Base-by-base conservation (phyloP, 2,797 vertebrate genomes). In the Cetoscarus ocellatus region DNA sequence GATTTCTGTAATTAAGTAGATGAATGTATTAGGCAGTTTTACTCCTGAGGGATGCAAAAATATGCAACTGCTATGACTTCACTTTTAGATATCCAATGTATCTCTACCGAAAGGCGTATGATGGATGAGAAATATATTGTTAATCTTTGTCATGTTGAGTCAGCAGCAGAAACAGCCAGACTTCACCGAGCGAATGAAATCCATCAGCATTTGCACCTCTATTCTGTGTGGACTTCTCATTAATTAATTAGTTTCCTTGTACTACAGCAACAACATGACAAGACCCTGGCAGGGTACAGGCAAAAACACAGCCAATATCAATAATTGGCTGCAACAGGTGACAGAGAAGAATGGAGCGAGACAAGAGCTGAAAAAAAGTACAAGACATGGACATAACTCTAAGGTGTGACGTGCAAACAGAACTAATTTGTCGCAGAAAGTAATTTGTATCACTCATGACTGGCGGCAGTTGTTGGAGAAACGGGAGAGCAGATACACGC, bases 371-470 rank as follows among this genome's bases (percentile, higher is more conserved):
- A 52, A 68, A 62, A 64, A 54, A 56, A 66, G 55, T 74, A 73
- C 70, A 85, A 83, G 86, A 85, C 85, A 70, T 82, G 86, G 82
- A 89, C 88, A 78, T 79, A 83, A 86, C 86, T 90, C 86, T 71
- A 77, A 87, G 86, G 49, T 79, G 70, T 84, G 82, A 86, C 19
- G 58, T 77, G 71, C 72, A 90, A 93, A 89, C 84, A 84, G 63
- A 90, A 84, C 84, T 91, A 77, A 91, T 94, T 93, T 93, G 91
- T 75, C 67, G 75, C 77, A 84, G 84, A 85, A 86, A 90, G 86
- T 92, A 77, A 92, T 94, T 91, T 93, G 87, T 92, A 85, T 90
- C 79, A 78, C 83, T 86, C 82, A 82, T 87, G 90, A 87, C 88
- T 85, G 72, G 63, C 18, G 86, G 90, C 86, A 71, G 77, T 87